Conservation (phyloP, 2,888 invertebrate genomes). For the Aphodius sticticus region DNA sequence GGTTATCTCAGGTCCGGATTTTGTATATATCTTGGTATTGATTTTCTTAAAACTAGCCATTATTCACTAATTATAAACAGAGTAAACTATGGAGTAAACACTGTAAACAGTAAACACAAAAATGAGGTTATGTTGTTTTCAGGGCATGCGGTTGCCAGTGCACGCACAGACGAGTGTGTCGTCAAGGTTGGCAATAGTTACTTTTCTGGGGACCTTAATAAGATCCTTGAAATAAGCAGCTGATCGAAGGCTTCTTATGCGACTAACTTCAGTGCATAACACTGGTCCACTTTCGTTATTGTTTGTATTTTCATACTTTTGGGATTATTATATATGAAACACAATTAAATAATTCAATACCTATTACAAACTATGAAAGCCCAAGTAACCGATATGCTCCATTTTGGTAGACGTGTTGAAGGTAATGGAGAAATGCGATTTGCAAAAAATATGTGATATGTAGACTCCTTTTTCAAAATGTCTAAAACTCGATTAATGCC, state of each 20-base stretch:
- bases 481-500: constrained; percentile 76
- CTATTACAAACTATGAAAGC: neutral
- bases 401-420: neutral
- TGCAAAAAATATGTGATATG: neutral
- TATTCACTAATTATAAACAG: constrained; percentile 38
- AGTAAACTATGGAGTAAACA: neutral
- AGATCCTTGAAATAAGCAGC: neutral
- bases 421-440: neutral
- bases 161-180: too few relatives aligned
- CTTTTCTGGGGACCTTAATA: neutral
- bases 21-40: constrained; percentile 73
- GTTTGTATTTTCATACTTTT: neutral
- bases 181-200: neutral
- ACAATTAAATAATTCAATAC: neutral
- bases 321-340: neutral
- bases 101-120: neutral
- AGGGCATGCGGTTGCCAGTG: neutral
- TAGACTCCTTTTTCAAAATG: constrained; percentile 61
- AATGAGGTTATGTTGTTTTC: neutral
- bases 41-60: constrained; percentile 75
- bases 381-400: neutral
- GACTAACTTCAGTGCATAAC: neutral
- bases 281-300: neutral
- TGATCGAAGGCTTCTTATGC: neutral
- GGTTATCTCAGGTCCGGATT: constrained; percentile 72